Percentiles rank a stretch among this genome's conserved stretches.
These are phyloP conservation scores for Catocala fraxini DNA, from an alignment of 2,888 invertebrate genomes.

Conservation along the genomic window DNA sequence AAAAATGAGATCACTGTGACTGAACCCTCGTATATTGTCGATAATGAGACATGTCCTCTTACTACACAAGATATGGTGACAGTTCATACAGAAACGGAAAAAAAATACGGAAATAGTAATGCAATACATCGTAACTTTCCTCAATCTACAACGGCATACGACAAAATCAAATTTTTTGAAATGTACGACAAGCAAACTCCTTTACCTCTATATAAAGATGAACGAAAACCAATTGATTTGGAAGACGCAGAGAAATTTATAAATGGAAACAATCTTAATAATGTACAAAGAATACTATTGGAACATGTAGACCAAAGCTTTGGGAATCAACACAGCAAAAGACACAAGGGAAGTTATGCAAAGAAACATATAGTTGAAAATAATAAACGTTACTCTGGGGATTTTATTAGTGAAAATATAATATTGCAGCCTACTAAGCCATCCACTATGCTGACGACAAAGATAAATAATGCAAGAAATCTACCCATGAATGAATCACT, in stretches of 20 bases:
- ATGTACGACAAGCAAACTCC: slow-evolving; percentile 71
- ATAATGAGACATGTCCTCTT: slow-evolving; percentile 34
- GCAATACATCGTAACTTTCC: neutral
- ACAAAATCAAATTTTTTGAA: slow-evolving; percentile 80
- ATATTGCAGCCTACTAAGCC: neutral
- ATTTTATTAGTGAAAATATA: neutral
- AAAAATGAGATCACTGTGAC: neutral
- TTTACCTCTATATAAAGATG: slow-evolving; percentile 21
- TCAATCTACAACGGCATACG: slow-evolving; percentile 53
- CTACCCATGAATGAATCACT: neutral
- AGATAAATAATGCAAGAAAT: slow-evolving; percentile 1
- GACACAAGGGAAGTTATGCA: slow-evolving; percentile 54
- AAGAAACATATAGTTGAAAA: slow-evolving; percentile 60
- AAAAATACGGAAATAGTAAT: slow-evolving; percentile 6
- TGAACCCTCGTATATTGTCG: neutral
- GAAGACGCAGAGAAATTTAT: slow-evolving; percentile 33
- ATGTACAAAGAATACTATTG: slow-evolving; percentile 47
- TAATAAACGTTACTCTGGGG: slow-evolving; percentile 11
- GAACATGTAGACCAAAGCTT: slow-evolving; percentile 55
- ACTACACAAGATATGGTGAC: slow-evolving; percentile 20
- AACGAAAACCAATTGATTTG: slow-evolving; percentile 28
- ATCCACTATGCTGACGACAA: neutral
- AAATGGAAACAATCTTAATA: slow-evolving; percentile 33
- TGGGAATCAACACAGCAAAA: slow-evolving; percentile 41
- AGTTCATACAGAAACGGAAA: slow-evolving; percentile 4